Percentiles rank a stretch among this genome's conserved stretches.
Evolutionary conservation across 2,888 invertebrate species (phyloP).

Genomic region (Acholoe squamosa): DNA sequence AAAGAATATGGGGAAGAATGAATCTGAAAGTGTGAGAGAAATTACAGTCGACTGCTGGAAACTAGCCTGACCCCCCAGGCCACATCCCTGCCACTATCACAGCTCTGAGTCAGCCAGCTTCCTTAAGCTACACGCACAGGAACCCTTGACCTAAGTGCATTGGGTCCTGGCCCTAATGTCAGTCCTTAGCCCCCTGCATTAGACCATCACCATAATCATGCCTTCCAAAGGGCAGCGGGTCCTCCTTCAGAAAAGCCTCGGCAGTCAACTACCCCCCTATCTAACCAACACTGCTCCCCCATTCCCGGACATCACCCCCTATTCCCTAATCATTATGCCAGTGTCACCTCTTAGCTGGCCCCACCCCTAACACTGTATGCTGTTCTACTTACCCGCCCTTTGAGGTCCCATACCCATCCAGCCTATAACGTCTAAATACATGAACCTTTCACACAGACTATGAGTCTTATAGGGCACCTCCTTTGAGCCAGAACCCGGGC

Average conservation of each 20-base stretch:
- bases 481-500: too few species aligned
- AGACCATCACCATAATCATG: slow-evolving; percentile 36
- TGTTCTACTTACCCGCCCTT: too few species aligned
- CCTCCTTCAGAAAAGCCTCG: background rate
- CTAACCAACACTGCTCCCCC: background rate
- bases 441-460: too few species aligned
- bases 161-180: background rate
- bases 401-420: too few species aligned
- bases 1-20: too few species aligned
- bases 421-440: too few species aligned
- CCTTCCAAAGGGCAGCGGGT: background rate
- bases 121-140: background rate
- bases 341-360: too few species aligned
- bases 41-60: background rate
- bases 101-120: slow-evolving; percentile 27
- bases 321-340: background rate
- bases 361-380: too few species aligned
- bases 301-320: background rate
- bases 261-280: background rate
- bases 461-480: too few species aligned
- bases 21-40: background rate
- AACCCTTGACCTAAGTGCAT: background rate
- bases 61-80: background rate
- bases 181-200: background rate
- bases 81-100: background rate